Evolutionary conservation across 2,888 invertebrate species (phyloP).

Genomic region (Mythimna impura): DNA sequence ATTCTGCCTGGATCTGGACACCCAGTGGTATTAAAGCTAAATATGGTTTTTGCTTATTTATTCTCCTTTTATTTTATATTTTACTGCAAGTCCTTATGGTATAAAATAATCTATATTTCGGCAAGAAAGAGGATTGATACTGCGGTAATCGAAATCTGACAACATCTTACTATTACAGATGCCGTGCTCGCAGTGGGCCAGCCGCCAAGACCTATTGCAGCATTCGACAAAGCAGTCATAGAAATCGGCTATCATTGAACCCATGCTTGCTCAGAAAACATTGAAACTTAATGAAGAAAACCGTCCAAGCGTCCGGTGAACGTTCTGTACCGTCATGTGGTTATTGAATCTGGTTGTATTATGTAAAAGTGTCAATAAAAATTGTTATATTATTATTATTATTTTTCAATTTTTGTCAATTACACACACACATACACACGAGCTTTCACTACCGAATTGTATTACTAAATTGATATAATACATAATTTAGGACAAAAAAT

Average conservation of each 20-base stretch:
- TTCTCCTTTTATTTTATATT: no score
- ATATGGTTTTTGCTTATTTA: no score
- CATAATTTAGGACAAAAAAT: no score
- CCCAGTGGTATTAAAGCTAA: no score
- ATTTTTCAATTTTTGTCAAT: neutral
- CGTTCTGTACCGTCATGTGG: conserved; percentile 51
- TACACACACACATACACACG: neutral
- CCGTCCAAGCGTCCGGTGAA: conserved; percentile 49
- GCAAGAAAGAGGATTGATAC: neutral
- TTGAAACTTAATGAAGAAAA: neutral
- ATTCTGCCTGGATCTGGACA: no score
- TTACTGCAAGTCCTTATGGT: neutral
- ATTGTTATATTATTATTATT: conserved; percentile 49
- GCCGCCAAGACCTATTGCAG: conserved; percentile 85
- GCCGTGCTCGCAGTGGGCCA: conserved; percentile 86
- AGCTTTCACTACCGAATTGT: neutral
- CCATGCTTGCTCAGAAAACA: conserved; percentile 1
- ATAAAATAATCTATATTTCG: no score
- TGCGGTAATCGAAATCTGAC: conserved; percentile 5
- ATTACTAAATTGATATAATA: no score
- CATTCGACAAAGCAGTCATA: conserved; percentile 85
- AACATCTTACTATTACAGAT: conserved; percentile 73
- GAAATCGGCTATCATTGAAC: conserved; percentile 72
- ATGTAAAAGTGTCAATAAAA: conserved; percentile 67
- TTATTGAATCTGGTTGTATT: conserved; percentile 49